Evolutionary conservation across 2,113 vertebrate genomes (phyloP).

Genomic region (Tupaia chinensis): DNA sequence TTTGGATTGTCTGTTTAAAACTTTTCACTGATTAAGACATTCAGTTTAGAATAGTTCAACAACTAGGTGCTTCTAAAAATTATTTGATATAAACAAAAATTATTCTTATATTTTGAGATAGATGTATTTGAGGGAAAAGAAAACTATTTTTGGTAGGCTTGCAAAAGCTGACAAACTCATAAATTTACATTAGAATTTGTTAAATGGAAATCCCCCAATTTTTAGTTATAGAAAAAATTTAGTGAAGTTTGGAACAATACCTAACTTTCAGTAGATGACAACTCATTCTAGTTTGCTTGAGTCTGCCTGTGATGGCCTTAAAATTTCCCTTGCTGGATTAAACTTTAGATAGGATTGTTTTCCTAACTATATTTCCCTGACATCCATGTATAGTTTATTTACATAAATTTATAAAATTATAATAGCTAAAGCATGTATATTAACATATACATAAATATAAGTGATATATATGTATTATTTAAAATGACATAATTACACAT

Average conservation of each 20-base stretch:
- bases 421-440: too few relatives aligned
- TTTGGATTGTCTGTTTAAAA: conserved; percentile 16
- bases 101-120: background rate
- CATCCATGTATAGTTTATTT: too few relatives aligned
- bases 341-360: background rate
- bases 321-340: background rate
- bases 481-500: too few relatives aligned
- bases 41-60: background rate
- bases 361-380: background rate
- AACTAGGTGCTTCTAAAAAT: conserved; percentile 8
- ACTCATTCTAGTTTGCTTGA: background rate
- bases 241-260: background rate
- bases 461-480: too few relatives aligned
- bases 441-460: too few relatives aligned
- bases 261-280: background rate
- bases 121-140: background rate
- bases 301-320: background rate
- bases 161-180: background rate
- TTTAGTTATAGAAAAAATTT: background rate
- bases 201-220: background rate
- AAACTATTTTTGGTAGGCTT: background rate
- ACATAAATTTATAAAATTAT: too few relatives aligned
- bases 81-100: conserved; percentile 29
- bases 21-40: background rate
- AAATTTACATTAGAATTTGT: background rate